Base-by-base conservation (phyloP, 2,797 vertebrate species). In the Paedocypris micromegethes region DNA sequence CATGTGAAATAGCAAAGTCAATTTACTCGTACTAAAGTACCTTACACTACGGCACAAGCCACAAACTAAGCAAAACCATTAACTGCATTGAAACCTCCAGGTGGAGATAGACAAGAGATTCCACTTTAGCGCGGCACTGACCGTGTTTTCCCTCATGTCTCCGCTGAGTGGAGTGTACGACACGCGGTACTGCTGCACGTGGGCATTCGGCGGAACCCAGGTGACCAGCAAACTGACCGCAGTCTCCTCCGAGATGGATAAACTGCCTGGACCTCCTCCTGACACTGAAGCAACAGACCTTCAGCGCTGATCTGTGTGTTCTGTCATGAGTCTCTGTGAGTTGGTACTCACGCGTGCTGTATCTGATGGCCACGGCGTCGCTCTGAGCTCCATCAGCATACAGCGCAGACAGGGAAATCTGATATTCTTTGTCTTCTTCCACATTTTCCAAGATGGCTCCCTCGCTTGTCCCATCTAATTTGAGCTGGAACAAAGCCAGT, bases 351-450 rank as follows among this genome's bases (percentile, higher is more conserved):
- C 94, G 76, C 46, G 93, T 95, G 77, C 86, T 91, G 62, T 96
- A 95, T 56, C 86, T 88, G 7, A 90, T 83, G 43, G 95, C 92
- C 62, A 93, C 90, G 0, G 90, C 92, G 71, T 96, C 91, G 0
- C 94, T 98, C 78, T 88, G 91, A 70, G 93, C 91, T 39, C 94
- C 94, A 0, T 97, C 93, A 40, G 88, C 87, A 72, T 94, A 96
- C 39, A 92, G 89, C 0, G 94, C 95, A 70, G 93, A 93, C 70
- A 98, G 86, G 52, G 94, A 94, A 72, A 98, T 90, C 78, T 95
- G 92, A 64, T 96, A 96, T 62, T 96, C 94, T 0, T 86, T 87
- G 66, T 92, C 90, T 54, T 90, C 89, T 77, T 91, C 88, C 78
- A 97, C 84, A 2, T 86, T 90, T 9, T 91, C 85, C 79, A 98